Evolutionary conservation across 2,113 vertebrate genomes (phyloP).

Genomic region (Coryphaenoides rupestris): DNA sequence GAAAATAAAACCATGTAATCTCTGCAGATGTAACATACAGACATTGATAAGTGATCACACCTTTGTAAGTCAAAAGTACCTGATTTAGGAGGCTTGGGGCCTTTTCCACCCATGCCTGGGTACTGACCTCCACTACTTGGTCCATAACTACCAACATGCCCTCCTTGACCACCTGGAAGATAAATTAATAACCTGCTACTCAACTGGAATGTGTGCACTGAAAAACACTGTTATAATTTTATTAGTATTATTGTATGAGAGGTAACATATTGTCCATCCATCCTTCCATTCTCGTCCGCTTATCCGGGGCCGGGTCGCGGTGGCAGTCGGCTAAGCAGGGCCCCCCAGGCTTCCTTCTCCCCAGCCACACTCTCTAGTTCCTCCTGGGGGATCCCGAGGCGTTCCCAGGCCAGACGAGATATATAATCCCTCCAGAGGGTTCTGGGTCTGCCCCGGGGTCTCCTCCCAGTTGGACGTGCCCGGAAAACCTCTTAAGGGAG

Average conservation of each 20-base stretch:
- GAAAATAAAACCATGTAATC: constrained; percentile 4
- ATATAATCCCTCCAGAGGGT: no score
- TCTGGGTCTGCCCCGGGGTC: no score
- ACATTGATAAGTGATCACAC: background rate
- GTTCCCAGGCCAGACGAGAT: no score
- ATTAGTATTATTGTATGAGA: background rate
- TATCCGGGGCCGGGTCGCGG: no score
- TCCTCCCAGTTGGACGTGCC: no score
- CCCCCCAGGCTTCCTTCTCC: no score
- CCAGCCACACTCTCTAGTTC: no score
- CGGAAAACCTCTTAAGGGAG: no score
- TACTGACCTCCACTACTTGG: constrained; percentile 47
- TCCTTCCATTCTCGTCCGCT: no score
- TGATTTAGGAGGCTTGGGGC: constrained; percentile 60
- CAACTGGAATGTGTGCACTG: background rate
- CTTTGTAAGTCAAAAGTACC: constrained; percentile 29
- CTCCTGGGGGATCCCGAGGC: no score
- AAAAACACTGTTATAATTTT: background rate
- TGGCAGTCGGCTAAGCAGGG: no score
- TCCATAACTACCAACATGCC: constrained; percentile 45
- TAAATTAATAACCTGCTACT: background rate
- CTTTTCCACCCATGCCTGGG: constrained; percentile 42
- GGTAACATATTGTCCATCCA: no score
- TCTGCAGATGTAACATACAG: background rate
- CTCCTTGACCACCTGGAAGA: constrained; percentile 40